Percentiles rank a stretch among this genome's conserved stretches.
Evolutionary conservation across 2,797 vertebrate species (phyloP).

Genomic region (Poecile montanus): DNA sequence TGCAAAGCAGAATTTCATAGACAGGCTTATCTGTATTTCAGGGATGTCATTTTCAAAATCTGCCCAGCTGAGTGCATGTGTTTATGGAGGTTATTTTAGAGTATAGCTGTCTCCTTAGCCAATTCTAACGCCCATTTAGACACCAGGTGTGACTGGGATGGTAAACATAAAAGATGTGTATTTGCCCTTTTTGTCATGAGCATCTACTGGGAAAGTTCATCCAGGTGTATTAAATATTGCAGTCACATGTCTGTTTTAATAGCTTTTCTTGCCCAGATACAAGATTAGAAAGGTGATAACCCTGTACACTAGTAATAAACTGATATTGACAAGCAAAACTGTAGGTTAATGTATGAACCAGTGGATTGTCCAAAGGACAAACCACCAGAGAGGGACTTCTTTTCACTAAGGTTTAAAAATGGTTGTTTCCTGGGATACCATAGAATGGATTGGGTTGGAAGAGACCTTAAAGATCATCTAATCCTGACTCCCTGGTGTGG

Average conservation of each 20-base stretch:
- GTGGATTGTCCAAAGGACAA: background rate
- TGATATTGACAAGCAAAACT: background rate
- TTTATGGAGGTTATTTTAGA: background rate
- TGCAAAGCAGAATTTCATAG: background rate
- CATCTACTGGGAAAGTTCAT: background rate
- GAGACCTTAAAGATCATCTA: background rate
- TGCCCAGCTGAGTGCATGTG: background rate
- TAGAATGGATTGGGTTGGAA: background rate
- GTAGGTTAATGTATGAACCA: background rate
- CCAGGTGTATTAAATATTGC: rapidly evolving
- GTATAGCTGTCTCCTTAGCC: background rate
- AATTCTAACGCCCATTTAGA: background rate
- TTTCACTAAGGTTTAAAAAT: background rate
- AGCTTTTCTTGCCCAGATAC: background rate
- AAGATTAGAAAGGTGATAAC: background rate
- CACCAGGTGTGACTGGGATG: background rate
- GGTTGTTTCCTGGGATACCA: background rate
- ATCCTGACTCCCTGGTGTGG: background rate
- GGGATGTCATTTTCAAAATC: background rate
- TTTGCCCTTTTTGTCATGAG: background rate
- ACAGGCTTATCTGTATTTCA: background rate
- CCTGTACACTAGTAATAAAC: background rate
- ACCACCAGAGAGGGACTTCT: background rate
- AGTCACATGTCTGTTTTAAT: background rate
- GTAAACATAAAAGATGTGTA: background rate